Conservation (phyloP, 2,113 vertebrate species). For the Colistium nudipinnis region DNA sequence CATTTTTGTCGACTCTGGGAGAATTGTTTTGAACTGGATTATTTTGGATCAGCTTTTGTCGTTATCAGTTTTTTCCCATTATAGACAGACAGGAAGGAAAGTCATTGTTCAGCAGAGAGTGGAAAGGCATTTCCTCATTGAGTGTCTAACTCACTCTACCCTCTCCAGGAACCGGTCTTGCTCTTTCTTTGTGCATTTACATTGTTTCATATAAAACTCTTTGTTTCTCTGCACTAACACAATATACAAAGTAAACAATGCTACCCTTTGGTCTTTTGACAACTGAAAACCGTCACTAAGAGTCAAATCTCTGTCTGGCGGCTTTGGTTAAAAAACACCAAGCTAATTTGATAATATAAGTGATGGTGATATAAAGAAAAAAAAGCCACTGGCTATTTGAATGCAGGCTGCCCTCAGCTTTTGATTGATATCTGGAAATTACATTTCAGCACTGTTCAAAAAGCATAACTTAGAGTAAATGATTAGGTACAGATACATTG, state of each 20-base stretch:
- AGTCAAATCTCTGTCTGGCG: not conserved
- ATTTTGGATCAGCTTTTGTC: constrained; percentile 9
- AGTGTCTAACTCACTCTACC: constrained; percentile 28
- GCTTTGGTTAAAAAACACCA: not conserved
- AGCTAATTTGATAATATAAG: not conserved
- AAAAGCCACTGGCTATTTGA: not conserved
- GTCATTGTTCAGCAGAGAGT: constrained; percentile 69
- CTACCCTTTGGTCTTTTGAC: not conserved
- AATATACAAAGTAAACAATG: too few relatives aligned
- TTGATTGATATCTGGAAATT: not conserved
- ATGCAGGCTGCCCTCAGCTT: not conserved
- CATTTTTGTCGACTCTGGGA: constrained; percentile 19
- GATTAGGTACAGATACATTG: not conserved
- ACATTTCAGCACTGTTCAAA: not conserved
- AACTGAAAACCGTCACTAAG: not conserved
- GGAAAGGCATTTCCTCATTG: constrained; percentile 62
- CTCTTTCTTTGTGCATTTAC: constrained; percentile 30
- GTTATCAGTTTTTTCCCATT: constrained; percentile 42
- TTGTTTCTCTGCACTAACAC: constrained; percentile 15
- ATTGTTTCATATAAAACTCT: constrained; percentile 39
- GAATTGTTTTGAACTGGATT: not conserved
- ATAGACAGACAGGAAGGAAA: constrained; percentile 70
- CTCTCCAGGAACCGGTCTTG: constrained; percentile 34
- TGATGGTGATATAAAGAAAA: not conserved
- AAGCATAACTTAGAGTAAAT: not conserved